Evolutionary conservation across 37 sponge, comb jelly and placozoan species (phyloP), one percentile per base, ranked within the genome.

Genomic region (Halichondria panicea): DNA sequence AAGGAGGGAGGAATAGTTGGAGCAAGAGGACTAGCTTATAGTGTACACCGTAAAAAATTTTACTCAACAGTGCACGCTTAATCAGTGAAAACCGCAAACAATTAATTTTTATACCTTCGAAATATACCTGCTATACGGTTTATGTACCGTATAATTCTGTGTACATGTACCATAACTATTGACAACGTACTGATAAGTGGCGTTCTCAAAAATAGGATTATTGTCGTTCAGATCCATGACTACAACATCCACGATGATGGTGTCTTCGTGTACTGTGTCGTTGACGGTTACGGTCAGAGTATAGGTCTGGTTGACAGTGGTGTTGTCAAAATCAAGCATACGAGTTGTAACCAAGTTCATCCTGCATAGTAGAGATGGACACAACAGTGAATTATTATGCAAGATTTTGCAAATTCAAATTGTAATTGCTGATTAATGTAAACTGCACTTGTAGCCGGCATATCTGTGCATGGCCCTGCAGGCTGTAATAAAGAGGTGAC

Each of bases 191-290:
- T 43, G 36, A 69, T 83, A 89, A 0, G 48, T 46, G 1, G 8
- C 33, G 38, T 63, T 58, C 0, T 44, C 43, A 74, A 89, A 89
- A 30, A 72, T 63, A 33, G 89, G 89, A 0, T 30, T 15, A 70
- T 79, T 83, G 57, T 89, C 84, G 52, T 89, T 89, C 22, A 83
- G 35, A 33, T 89, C 84, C 18, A 69, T 1, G 1, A 89, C 52
- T 34, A 41, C 25, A 0, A 87, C 37, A 28, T 69, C 46, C 39
- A 87, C 19, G 13, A 31, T 59, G 0, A 79, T 15, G 37, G 52
- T 9, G 36, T 52, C 67, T n/a, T 40, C 43, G 63, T 55, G 50
- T 0, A 25, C 41, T 1, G 74, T 55, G 56, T 81, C 74, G 53
- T 81, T 81, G 24, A 54, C 70, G 4, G 45, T 21, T 31, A 80